A percentile compares a stretch with the other conserved stretches of the same genome.
These are phyloP conservation scores for Erebia aethiops DNA, from an alignment of 2,888 invertebrate genomes.

Conservation along the genomic window DNA sequence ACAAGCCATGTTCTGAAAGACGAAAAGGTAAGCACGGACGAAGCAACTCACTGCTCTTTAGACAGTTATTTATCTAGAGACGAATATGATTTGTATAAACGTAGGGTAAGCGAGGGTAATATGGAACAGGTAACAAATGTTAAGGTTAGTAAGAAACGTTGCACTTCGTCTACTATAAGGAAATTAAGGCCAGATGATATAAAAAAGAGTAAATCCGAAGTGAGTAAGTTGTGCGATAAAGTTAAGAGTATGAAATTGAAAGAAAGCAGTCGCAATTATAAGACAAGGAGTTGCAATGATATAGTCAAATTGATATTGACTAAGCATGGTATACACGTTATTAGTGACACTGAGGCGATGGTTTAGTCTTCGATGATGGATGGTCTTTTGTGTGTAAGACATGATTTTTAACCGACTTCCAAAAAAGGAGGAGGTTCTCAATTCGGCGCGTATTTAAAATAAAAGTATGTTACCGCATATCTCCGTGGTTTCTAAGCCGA, in stretches of 20 bases:
- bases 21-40: slow-evolving; percentile 68
- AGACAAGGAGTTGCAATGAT: slow-evolving; percentile 80
- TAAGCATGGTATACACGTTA: slow-evolving; percentile 90
- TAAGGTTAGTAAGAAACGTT: slow-evolving; percentile 61
- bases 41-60: slow-evolving; percentile 69
- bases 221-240: slow-evolving; percentile 79
- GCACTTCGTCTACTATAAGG: slow-evolving; percentile 66
- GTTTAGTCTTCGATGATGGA: too few relatives aligned
- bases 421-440: too few relatives aligned
- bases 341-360: slow-evolving; percentile 90
- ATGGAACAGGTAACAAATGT: slow-evolving; percentile 48
- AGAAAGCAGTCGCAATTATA: slow-evolving; percentile 65
- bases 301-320: slow-evolving; percentile 89
- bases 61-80: slow-evolving; percentile 82
- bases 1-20: slow-evolving; percentile 67
- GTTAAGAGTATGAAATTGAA: slow-evolving; percentile 73
- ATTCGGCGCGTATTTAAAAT: too few relatives aligned
- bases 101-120: slow-evolving; percentile 72
- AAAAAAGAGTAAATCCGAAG: slow-evolving; percentile 75
- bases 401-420: too few relatives aligned
- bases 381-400: background rate
- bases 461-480: too few relatives aligned
- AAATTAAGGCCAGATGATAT: slow-evolving; percentile 69
- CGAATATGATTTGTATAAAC: slow-evolving; percentile 62
- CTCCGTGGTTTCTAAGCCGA: too few relatives aligned